Evolutionary conservation across 2,113 vertebrate genomes (phyloP).

Genomic region (Symphodus melops): DNA sequence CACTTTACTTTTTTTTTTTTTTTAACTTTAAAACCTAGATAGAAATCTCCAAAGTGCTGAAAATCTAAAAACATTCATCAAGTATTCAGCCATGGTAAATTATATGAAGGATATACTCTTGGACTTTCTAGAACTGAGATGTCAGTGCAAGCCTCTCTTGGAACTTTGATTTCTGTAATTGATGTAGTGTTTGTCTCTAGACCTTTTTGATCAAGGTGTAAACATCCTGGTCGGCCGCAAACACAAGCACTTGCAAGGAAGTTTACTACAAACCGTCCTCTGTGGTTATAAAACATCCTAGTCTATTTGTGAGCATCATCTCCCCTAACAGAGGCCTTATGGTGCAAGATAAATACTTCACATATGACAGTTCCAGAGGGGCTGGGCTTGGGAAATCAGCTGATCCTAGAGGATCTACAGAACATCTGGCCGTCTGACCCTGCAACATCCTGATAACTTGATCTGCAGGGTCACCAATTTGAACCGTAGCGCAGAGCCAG

Average conservation of each 20-base stretch:
- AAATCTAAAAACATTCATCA: background rate
- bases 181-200: background rate
- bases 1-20: background rate
- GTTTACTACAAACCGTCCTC: background rate
- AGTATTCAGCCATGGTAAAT: background rate
- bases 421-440: constrained; percentile 79
- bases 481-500: constrained; percentile 60
- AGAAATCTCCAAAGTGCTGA: background rate
- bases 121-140: constrained; percentile 20
- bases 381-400: constrained; percentile 66
- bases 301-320: constrained; percentile 56
- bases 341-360: constrained; percentile 57
- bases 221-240: background rate
- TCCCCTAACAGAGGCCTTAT: constrained; percentile 48
- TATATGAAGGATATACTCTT: background rate
- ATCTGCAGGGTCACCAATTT: constrained; percentile 76
- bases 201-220: constrained; percentile 23
- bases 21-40: too few relatives aligned
- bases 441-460: constrained; percentile 73
- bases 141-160: background rate
- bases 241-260: background rate
- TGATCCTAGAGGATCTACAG: constrained; percentile 75
- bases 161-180: constrained; percentile 28
- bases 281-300: constrained; percentile 32
- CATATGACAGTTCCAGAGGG: constrained; percentile 57